A percentile compares a stretch with the other conserved stretches of the same genome.
Evolutionary conservation across 2,888 invertebrate genomes (phyloP).

Genomic region (Tiliacea citrago): DNA sequence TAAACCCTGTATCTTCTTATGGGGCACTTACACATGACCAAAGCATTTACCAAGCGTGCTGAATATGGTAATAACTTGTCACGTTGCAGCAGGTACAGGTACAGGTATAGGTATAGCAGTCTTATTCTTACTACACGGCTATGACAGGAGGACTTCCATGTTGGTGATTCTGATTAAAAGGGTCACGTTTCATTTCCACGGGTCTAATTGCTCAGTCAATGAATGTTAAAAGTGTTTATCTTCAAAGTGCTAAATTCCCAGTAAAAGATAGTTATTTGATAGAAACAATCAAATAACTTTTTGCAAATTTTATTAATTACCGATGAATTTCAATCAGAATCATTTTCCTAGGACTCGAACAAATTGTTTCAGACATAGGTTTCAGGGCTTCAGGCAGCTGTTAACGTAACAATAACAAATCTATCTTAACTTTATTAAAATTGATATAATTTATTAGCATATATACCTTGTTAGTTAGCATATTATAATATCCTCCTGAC

Average conservation of each 20-base stretch:
- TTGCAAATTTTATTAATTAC: neutral
- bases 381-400: constrained; percentile 3
- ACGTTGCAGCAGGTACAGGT: neutral
- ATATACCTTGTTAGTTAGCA: neutral
- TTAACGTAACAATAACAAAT: neutral
- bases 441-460: neutral
- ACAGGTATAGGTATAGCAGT: neutral
- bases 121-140: neutral
- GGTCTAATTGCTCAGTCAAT: neutral
- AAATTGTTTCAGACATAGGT: neutral
- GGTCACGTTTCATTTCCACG: neutral
- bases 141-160: too few species aligned
- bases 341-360: neutral
- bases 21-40: neutral
- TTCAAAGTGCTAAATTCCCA: neutral
- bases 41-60: neutral
- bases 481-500: neutral
- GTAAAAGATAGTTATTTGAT: neutral
- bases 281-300: constrained; percentile 9
- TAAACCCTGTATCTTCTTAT: neutral
- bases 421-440: neutral
- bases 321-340: neutral
- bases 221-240: neutral
- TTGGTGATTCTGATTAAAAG: neutral
- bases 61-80: neutral